Evolutionary conservation across 2,797 vertebrate genomes (phyloP).

Genomic region (Todus mexicanus): DNA sequence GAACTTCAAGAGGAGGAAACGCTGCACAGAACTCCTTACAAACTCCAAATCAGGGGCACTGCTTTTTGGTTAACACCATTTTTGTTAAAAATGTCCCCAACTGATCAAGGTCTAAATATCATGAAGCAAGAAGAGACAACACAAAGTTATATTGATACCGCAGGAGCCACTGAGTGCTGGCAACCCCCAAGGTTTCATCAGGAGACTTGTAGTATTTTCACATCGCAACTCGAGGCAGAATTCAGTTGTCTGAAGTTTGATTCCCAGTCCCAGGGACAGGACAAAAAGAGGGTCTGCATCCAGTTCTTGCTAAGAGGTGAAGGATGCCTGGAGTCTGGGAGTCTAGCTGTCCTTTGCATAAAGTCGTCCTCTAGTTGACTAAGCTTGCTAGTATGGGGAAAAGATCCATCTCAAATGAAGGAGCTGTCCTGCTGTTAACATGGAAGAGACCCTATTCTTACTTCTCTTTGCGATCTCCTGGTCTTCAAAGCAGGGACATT

Average conservation of each 20-base stretch:
- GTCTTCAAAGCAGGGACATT: not conserved
- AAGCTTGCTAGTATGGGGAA: accelerated
- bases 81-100: not conserved
- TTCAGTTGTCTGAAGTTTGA: no score
- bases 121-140: not conserved
- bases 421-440: not conserved
- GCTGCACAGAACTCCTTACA: not conserved
- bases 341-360: not conserved
- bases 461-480: not conserved
- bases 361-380: not conserved
- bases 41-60: not conserved
- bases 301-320: not conserved
- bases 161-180: not conserved
- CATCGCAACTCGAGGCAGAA: no score
- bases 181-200: not conserved
- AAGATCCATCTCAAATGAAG: not conserved
- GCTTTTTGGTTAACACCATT: not conserved
- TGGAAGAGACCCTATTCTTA: not conserved
- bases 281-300: not conserved
- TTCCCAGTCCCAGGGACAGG: no score
- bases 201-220: not conserved
- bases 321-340: not conserved
- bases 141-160: not conserved
- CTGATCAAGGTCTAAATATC: not conserved
- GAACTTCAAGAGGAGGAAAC: not conserved